Evolutionary conservation across 2,797 vertebrate species (phyloP), one percentile per base, ranked within the genome.

Genomic region (Buceros bicornis): DNA sequence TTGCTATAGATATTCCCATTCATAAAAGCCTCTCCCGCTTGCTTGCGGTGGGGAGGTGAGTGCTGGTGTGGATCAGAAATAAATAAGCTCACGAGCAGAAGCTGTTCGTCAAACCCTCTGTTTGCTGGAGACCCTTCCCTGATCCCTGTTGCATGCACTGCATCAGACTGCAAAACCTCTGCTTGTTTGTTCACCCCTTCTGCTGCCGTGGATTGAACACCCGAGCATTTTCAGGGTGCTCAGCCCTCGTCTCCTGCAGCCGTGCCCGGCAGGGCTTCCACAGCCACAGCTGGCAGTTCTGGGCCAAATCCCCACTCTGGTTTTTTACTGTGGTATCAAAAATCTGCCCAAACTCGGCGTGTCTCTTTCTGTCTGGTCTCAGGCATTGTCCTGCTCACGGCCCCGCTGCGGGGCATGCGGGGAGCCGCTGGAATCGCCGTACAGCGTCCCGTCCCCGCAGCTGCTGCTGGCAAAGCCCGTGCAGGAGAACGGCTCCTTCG

Each of bases 41-140:
- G 93, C 71, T 93, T 95, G 69, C 81, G 93, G 90, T 83, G 96
- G 82, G 94, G 95, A 91, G 79, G 95, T 71, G 60, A 97, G 96
- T 95, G 95, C 97, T 96, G 95, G 96, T 80, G 95, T 95, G 97
- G 66, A 45, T 92, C 95, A 95, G 90, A 97, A 97, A 97, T 80
- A 97, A 97, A 96, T 87, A 90, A 56, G 72, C 92, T 69, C 89
- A 67, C 0, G 65, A 81, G 95, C 97, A 89, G 94, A 91, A 95
- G 90, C 86, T 86, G 88, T 97, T 97, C 66, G 77, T 97, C 97
- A 97, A 92, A 84, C 79, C 88, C 92, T 83, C 78, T 69, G 91
- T 96, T 95, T 97, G 97, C 96, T 66, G 85, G 79, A 69, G 93
- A 97, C 97, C 97, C 97, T 96, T 96, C 97, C 97, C 96, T 96